These are phyloP conservation scores for Rhagium mordax DNA, from an alignment of 2,888 invertebrate genomes.

Conservation along the genomic window DNA sequence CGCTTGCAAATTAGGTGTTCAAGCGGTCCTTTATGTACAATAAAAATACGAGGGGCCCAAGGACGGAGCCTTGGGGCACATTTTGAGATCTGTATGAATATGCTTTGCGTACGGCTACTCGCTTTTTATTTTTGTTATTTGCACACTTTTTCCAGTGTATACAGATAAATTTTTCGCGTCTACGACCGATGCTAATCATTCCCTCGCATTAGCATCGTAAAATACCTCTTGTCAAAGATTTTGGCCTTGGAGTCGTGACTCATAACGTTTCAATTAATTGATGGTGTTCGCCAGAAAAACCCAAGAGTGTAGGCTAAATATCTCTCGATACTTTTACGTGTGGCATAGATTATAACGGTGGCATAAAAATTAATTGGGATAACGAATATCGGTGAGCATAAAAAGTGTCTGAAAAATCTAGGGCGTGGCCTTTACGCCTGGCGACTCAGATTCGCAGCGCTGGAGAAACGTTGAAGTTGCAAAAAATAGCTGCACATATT, in stretches of 20 bases:
- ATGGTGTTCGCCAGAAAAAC: not conserved
- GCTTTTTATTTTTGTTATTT: too few species aligned
- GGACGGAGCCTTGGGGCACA: too few species aligned
- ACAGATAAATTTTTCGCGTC: not conserved
- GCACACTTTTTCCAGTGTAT: too few species aligned
- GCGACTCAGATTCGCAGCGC: not conserved
- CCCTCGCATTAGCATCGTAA: not conserved
- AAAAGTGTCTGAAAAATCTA: conserved; percentile 23
- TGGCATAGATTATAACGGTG: not conserved
- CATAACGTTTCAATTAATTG: not conserved
- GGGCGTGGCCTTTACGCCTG: conserved; percentile 9
- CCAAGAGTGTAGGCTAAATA: not conserved
- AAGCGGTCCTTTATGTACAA: too few species aligned
- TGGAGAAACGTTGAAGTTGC: not conserved
- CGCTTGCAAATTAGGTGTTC: too few species aligned
- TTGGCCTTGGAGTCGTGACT: not conserved
- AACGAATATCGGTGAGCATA: not conserved
- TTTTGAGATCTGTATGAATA: too few species aligned
- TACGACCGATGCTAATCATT: not conserved
- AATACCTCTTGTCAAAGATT: not conserved
- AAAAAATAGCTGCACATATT: not conserved
- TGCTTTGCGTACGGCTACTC: too few species aligned
- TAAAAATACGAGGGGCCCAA: too few species aligned
- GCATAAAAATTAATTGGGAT: not conserved
- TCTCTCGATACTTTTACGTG: not conserved